phyloP scores from a whole-genome alignment of 2,888 invertebrate species.

The Hirtodrosophila alboralis region DNA sequence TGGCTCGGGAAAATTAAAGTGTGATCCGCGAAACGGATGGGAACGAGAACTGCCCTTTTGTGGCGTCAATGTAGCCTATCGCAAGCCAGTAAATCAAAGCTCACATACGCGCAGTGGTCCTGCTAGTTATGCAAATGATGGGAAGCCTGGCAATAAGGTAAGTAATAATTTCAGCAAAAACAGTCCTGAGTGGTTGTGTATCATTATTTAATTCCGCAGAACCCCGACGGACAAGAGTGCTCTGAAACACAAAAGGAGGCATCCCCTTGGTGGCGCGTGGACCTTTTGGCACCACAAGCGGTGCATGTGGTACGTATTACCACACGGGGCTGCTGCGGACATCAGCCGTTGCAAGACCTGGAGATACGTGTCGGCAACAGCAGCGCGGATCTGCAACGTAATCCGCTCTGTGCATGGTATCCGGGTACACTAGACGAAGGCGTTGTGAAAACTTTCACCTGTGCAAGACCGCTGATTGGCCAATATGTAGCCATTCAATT shows the following conservation, averaged over 20 bases:
- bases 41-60: conserved; percentile 93
- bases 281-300: conserved; percentile 92
- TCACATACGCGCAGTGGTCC: conserved; percentile 93
- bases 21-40: conserved; percentile 90
- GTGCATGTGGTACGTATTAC: conserved; percentile 94
- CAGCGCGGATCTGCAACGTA: conserved; percentile 92
- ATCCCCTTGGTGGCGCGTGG: conserved; percentile 97
- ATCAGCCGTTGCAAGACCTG: conserved; percentile 94
- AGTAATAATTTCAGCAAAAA: background rate
- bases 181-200: too few relatives aligned
- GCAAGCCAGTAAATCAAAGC: conserved; percentile 95
- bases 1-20: conserved; percentile 89
- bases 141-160: conserved; percentile 88
- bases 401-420: conserved; percentile 96
- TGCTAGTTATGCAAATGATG: conserved; percentile 94
- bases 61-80: conserved; percentile 93
- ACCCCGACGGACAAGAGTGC: conserved; percentile 94
- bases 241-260: conserved; percentile 95
- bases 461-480: conserved; percentile 92
- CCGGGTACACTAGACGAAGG: conserved; percentile 97
- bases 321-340: conserved; percentile 88
- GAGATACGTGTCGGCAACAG: conserved; percentile 97
- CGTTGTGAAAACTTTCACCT: conserved; percentile 94
- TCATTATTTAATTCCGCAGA: conserved; percentile 84
- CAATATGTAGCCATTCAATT: conserved; percentile 95